phyloP scores from a whole-genome alignment of 2,888 invertebrate species.

The Arge pagana region DNA sequence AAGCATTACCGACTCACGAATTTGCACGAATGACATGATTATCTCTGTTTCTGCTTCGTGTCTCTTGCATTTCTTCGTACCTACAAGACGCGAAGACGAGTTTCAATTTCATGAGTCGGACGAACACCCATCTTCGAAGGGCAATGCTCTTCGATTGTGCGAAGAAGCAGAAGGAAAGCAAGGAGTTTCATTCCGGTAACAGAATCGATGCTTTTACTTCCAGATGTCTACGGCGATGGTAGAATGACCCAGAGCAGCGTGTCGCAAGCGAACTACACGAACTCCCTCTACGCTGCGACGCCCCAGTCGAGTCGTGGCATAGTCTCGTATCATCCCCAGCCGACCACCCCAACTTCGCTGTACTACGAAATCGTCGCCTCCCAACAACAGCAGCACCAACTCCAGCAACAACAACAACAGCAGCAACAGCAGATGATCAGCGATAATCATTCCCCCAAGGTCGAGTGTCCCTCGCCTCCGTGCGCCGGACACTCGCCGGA shows the following conservation, averaged over 20 bases:
- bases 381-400: slow-evolving; percentile 33
- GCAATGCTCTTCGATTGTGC: no score
- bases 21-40: no score
- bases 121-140: no score
- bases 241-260: slow-evolving; percentile 39
- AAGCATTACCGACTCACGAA: no score
- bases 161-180: no score
- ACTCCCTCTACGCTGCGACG: slow-evolving; percentile 34
- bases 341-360: slow-evolving; percentile 29
- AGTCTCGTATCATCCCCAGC: slow-evolving; percentile 35
- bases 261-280: slow-evolving; percentile 36
- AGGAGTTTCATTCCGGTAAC: no score
- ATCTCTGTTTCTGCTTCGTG: no score
- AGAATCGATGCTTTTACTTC: no score
- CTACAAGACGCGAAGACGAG: no score
- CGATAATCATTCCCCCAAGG: slow-evolving; percentile 48
- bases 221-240: slow-evolving; percentile 42
- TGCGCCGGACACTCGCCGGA: slow-evolving; percentile 50
- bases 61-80: no score
- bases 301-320: slow-evolving; percentile 36
- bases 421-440: slow-evolving; percentile 41
- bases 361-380: slow-evolving; percentile 48
- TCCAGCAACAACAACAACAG: slow-evolving; percentile 45
- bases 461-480: slow-evolving; percentile 52
- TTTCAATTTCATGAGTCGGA: no score